Percentiles rank a stretch among this genome's conserved stretches.
Evolutionary conservation across 2,888 invertebrate genomes (phyloP).

Genomic region (Oeneis ivallda): DNA sequence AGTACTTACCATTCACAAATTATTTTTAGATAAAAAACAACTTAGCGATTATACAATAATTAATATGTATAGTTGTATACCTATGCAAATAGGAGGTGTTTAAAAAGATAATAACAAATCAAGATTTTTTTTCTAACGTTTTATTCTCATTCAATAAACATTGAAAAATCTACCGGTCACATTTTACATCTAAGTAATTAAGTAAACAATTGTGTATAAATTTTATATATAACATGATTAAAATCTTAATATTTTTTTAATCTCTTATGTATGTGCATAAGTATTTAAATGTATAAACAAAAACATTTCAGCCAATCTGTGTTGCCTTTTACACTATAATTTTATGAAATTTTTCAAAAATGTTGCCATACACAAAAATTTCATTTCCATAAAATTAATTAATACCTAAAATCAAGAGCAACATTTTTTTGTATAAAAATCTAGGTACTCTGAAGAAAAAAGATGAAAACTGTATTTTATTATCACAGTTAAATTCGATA

Average conservation of each 20-base stretch:
- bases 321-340: not conserved
- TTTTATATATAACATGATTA: not conserved
- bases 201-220: conserved; percentile 12
- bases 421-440: not conserved
- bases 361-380: not conserved
- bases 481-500: conserved; percentile 69
- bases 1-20: conserved; percentile 19
- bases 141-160: conserved; percentile 45
- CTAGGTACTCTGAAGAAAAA: not conserved
- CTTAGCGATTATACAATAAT: not conserved
- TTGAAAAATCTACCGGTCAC: conserved; percentile 43
- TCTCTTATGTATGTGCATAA: not conserved
- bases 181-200: conserved; percentile 36
- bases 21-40: not conserved
- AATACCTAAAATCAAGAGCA: not conserved
- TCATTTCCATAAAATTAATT: not conserved
- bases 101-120: conserved; percentile 5
- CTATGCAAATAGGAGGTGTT: not conserved
- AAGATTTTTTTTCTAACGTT: conserved; percentile 30
- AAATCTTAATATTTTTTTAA: not conserved
- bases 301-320: not conserved
- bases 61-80: too few species aligned
- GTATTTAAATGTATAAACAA: not conserved
- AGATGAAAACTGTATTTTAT: conserved; percentile 32
- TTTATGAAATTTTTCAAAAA: not conserved